Conservation (phyloP, 2,113 vertebrate genomes). For the Anarhynchus alexandrinus region DNA sequence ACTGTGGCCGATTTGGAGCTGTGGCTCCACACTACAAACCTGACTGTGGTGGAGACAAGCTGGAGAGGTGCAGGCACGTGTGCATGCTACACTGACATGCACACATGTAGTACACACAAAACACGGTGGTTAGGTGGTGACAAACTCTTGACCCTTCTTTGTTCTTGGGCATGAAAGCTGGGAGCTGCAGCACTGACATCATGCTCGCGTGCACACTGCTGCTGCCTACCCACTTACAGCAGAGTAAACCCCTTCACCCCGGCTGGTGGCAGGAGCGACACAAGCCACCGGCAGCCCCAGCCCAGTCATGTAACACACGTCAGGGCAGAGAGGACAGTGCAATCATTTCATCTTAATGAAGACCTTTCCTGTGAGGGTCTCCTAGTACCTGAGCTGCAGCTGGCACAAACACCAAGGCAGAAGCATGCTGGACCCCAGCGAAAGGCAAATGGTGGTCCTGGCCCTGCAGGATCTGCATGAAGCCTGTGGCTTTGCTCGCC, state of each 20-base stretch:
- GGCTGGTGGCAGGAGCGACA: neutral
- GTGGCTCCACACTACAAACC: neutral
- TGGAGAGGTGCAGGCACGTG: fast-evolving
- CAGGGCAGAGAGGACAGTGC: neutral
- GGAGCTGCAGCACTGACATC: neutral
- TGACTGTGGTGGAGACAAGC: neutral
- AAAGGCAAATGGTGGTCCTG: neutral
- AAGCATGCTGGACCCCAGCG: fast-evolving
- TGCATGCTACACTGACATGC: fast-evolving
- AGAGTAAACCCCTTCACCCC: neutral
- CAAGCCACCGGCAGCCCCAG: too few relatives aligned
- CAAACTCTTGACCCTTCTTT: neutral
- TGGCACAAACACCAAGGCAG: neutral
- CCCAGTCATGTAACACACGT: neutral
- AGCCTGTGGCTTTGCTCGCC: neutral
- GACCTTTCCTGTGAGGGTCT: neutral
- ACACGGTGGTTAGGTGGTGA: fast-evolving
- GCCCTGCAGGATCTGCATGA: neutral
- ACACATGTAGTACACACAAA: neutral
- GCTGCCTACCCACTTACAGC: neutral
- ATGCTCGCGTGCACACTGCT: fast-evolving
- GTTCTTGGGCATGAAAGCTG: neutral
- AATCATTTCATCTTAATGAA: neutral
- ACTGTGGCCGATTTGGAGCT: neutral
- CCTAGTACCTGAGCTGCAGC: neutral